Conservation (phyloP, 2,113 vertebrate genomes). For the Artemisiospiza belli region DNA sequence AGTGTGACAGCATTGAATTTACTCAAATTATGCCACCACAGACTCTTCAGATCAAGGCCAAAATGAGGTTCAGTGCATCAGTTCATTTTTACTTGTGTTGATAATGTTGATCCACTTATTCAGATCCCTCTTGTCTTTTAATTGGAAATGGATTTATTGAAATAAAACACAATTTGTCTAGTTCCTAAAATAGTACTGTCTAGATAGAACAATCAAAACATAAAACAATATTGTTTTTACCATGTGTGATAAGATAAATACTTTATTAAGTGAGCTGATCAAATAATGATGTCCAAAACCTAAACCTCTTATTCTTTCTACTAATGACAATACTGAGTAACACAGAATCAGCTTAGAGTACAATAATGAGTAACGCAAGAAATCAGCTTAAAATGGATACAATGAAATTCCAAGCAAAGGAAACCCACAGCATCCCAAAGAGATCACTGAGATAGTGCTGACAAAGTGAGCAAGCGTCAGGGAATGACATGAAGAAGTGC, state of each 20-base stretch:
- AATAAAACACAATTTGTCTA: not conserved
- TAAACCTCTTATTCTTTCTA: not conserved
- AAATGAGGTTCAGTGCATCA: not conserved
- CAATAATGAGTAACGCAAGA: no score
- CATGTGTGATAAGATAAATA: not conserved
- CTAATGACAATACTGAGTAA: not conserved
- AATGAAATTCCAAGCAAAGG: not conserved
- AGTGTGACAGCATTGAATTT: not conserved
- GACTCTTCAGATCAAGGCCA: not conserved
- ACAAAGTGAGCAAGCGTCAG: not conserved
- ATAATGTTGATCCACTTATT: not conserved
- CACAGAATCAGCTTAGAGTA: no score
- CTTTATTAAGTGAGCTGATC: not conserved
- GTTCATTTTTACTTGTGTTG: not conserved
- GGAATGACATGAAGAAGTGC: not conserved
- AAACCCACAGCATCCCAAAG: not conserved
- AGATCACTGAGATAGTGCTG: not conserved
- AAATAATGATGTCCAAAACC: not conserved
- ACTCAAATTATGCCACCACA: not conserved
- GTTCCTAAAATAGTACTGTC: not conserved
- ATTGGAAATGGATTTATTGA: not conserved
- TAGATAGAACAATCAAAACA: not conserved
- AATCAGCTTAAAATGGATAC: not conserved
- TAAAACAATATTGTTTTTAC: not conserved
- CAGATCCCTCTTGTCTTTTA: rapidly evolving